These are phyloP conservation scores for Casuarius casuarius DNA, from an alignment of 2,113 vertebrate species.

Conservation along the genomic window DNA sequence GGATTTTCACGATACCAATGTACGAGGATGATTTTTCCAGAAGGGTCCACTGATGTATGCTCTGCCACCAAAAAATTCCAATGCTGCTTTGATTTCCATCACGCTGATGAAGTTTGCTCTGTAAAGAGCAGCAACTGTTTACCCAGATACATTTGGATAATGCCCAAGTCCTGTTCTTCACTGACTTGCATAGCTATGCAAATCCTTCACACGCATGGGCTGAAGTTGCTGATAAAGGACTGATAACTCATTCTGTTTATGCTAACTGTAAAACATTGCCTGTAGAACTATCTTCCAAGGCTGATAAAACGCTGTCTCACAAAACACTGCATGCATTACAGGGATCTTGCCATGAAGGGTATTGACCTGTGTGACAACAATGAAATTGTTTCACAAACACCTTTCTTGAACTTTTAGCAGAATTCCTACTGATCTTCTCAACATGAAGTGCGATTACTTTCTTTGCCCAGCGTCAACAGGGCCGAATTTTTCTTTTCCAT, in stretches of 20 bases:
- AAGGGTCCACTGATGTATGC: not conserved
- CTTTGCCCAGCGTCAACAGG: not conserved
- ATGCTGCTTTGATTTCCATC: constrained; percentile 7
- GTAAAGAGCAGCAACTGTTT: constrained; percentile 8
- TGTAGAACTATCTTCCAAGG: not conserved
- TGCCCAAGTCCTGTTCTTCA: not conserved
- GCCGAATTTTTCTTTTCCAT: not conserved
- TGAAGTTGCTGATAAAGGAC: not conserved
- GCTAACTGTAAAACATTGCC: constrained; percentile 1
- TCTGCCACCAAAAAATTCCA: constrained; percentile 26
- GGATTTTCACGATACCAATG: constrained; percentile 22
- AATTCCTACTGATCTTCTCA: constrained; percentile 1
- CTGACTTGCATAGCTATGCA: not conserved
- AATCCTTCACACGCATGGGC: not conserved
- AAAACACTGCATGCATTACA: not conserved
- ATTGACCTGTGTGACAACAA: not conserved
- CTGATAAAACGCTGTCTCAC: not conserved
- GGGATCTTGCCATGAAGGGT: not conserved
- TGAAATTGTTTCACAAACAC: not conserved
- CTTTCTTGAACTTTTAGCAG: not conserved
- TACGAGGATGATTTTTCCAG: constrained; percentile 4
- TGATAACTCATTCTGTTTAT: not conserved
- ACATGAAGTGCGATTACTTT: not conserved
- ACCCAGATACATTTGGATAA: not conserved
- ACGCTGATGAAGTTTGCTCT: not conserved